phyloP scores from a whole-genome alignment of 2,113 vertebrate species.

The Grus americana region DNA sequence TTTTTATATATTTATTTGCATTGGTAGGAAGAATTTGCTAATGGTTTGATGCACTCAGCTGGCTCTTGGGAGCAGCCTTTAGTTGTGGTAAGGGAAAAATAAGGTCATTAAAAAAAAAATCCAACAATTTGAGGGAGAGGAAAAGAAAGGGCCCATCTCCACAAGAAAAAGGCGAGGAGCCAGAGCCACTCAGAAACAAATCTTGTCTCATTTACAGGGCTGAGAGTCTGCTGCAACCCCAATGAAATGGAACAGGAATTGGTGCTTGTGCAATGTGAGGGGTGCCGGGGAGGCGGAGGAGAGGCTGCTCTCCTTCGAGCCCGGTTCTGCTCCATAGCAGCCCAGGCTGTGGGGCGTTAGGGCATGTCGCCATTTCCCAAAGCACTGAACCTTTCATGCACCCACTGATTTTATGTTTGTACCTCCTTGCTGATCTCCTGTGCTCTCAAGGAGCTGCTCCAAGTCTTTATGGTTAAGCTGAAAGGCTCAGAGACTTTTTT shows the following conservation, averaged over 20 bases:
- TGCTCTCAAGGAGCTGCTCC: neutral
- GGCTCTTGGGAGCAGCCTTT: constrained; percentile 34
- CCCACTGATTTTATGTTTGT: neutral
- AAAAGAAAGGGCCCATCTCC: neutral
- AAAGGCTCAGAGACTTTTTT: neutral
- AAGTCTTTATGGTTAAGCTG: neutral
- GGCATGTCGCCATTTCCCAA: neutral
- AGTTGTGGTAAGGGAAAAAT: constrained; percentile 3
- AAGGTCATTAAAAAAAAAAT: neutral
- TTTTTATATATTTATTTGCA: neutral
- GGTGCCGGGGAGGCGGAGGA: neutral
- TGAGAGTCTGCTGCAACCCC: neutral
- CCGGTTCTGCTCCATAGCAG: rapidly evolving
- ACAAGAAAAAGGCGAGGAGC: neutral
- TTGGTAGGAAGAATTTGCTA: constrained; percentile 23
- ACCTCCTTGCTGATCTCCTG: neutral
- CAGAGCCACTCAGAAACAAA: neutral
- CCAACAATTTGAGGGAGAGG: neutral
- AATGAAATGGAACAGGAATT: neutral
- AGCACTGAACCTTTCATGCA: neutral
- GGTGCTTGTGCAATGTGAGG: neutral
- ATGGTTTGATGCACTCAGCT: constrained; percentile 54
- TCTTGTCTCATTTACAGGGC: neutral
- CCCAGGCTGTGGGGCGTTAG: rapidly evolving
- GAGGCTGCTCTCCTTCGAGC: neutral